phyloP scores from a whole-genome alignment of 1,140 invertebrate species.

The Centruroides sculpturatus region DNA sequence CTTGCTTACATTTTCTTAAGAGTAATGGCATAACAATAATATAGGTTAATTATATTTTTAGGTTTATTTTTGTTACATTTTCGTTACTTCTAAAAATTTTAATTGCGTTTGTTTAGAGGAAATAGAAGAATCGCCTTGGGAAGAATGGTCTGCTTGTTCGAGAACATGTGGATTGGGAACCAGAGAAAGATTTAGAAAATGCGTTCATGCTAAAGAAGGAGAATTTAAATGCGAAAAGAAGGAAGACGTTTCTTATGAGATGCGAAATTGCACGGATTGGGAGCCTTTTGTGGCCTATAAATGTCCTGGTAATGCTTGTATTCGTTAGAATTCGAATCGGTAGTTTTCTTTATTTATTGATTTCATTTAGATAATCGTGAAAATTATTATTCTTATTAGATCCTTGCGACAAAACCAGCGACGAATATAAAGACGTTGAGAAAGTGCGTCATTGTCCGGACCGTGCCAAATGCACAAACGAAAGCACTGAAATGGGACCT shows the following conservation, averaged over 20 bases:
- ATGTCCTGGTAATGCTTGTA: constrained; percentile 17
- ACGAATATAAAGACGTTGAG: constrained; percentile 7
- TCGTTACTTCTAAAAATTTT: too few relatives aligned
- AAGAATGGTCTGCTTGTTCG: constrained; percentile 1
- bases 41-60: too few relatives aligned
- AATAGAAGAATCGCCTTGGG: neutral
- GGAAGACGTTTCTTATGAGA: constrained; percentile 12
- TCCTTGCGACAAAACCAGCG: constrained; percentile 10
- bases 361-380: too few relatives aligned
- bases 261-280: constrained; percentile 20
- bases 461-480: constrained; percentile 19
- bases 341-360: too few relatives aligned
- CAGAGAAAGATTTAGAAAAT: constrained; percentile 11
- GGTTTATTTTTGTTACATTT: too few relatives aligned
- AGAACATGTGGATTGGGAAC: constrained; percentile 16
- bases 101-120: too few relatives aligned
- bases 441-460: constrained; percentile 20
- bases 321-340: neutral
- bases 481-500: constrained; percentile 17
- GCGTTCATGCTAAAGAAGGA: constrained; percentile 14
- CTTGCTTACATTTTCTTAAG: too few relatives aligned
- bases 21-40: too few relatives aligned
- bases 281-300: constrained; percentile 10
- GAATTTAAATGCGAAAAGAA: constrained; percentile 10
- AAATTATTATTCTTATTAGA: neutral